These are phyloP conservation scores for Lycia hirtaria DNA, from an alignment of 2,888 invertebrate species.

Conservation along the genomic window DNA sequence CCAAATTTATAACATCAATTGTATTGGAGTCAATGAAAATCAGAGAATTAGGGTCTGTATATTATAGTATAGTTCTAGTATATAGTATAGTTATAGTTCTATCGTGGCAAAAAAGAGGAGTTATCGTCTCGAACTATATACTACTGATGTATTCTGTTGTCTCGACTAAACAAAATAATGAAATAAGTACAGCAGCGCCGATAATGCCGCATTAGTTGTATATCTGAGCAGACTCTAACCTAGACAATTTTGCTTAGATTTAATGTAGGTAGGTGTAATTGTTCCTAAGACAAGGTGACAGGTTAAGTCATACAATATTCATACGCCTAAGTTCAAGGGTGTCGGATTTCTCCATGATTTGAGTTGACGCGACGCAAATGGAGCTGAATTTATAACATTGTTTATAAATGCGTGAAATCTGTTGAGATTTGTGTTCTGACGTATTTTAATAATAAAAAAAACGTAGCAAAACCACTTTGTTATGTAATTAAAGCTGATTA, in stretches of 20 bases:
- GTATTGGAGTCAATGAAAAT: no score
- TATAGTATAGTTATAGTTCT: no score
- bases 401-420: constrained; percentile 6
- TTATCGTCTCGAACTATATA: no score
- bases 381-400: constrained; percentile 12
- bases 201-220: no score
- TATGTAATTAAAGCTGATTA: no score
- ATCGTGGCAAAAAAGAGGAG: no score
- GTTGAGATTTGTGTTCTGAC: neutral
- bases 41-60: no score
- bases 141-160: no score
- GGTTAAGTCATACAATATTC: constrained; percentile 14
- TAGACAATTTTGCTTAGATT: neutral
- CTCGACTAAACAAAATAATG: no score
- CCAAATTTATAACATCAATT: no score
- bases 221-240: neutral
- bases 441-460: neutral
- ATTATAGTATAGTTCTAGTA: no score
- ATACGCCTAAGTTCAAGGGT: constrained; percentile 2
- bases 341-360: constrained; percentile 10
- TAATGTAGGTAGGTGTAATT: neutral
- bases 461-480: neutral
- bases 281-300: constrained; percentile 1
- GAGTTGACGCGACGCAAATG: constrained; percentile 19
- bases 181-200: no score